These are phyloP conservation scores for Heteronetta atricapilla DNA, from an alignment of 2,113 vertebrate species.

Conservation along the genomic window DNA sequence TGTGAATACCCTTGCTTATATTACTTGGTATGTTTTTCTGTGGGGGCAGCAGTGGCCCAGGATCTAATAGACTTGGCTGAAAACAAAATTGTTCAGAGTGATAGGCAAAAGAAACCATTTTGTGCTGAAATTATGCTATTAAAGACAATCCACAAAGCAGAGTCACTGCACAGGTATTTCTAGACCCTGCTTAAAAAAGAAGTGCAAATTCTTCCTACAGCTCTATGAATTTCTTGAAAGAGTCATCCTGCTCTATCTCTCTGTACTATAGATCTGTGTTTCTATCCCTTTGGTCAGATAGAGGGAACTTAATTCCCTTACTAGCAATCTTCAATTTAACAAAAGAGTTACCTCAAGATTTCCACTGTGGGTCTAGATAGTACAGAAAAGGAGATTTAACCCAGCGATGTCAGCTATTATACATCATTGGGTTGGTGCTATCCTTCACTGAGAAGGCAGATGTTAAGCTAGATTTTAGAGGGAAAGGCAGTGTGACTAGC, in stretches of 20 bases:
- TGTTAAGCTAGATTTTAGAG: background rate
- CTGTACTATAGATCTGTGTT: slow-evolving; percentile 24
- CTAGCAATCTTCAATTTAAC: too few species aligned
- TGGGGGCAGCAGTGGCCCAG: background rate
- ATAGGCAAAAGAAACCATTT: background rate
- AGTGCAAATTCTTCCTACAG: background rate
- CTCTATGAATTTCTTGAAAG: background rate
- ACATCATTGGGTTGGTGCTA: background rate
- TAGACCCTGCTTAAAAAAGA: background rate
- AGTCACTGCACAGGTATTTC: background rate
- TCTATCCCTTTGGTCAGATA: background rate
- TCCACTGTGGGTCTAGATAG: background rate
- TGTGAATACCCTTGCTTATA: background rate
- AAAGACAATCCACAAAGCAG: background rate
- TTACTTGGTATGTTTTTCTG: background rate
- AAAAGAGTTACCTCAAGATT: slow-evolving; percentile 3
- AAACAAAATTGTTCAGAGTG: background rate
- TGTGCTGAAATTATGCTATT: background rate
- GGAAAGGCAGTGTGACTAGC: background rate
- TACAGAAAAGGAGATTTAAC: background rate
- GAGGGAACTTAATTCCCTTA: background rate
- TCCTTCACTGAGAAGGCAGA: background rate
- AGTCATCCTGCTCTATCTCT: background rate
- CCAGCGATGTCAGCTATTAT: background rate
- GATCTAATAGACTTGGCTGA: background rate